phyloP scores from a whole-genome alignment of 2,113 vertebrate genomes.

The Melanocharis versteri region DNA sequence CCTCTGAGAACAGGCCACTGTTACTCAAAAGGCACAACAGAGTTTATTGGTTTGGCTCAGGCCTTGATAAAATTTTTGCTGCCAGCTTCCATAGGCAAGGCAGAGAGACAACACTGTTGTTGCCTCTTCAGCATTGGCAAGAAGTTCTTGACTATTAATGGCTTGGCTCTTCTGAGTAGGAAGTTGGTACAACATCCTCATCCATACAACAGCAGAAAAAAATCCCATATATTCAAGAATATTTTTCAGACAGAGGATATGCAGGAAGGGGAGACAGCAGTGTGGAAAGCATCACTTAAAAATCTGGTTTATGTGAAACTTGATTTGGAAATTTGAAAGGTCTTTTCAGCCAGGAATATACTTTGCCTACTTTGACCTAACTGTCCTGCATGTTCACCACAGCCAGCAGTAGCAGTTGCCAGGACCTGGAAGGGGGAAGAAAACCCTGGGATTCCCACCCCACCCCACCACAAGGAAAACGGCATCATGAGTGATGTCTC shows the following conservation, averaged over 20 bases:
- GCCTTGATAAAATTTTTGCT: neutral
- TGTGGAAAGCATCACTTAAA: neutral
- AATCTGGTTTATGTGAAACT: neutral
- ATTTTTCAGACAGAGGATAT: neutral
- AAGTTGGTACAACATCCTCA: neutral
- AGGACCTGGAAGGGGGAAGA: neutral
- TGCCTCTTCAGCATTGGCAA: neutral
- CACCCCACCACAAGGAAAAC: neutral
- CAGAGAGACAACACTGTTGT: neutral
- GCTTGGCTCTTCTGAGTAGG: neutral
- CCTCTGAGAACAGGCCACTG: neutral
- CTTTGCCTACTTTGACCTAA: neutral
- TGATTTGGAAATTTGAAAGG: neutral
- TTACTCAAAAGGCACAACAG: neutral
- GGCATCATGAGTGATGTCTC: rapidly evolving
- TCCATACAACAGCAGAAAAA: neutral
- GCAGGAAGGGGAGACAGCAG: neutral
- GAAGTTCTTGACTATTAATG: neutral
- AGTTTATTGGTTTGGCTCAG: neutral
- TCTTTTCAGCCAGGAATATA: neutral
- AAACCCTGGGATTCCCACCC: neutral
- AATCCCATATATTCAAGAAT: neutral
- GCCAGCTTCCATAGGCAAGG: neutral
- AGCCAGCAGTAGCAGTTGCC: neutral
- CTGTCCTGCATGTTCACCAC: neutral